A percentile compares a stretch with the other conserved stretches of the same genome.
Evolutionary conservation across 2,113 vertebrate species (phyloP).

Genomic region (Podocnemis expansa): DNA sequence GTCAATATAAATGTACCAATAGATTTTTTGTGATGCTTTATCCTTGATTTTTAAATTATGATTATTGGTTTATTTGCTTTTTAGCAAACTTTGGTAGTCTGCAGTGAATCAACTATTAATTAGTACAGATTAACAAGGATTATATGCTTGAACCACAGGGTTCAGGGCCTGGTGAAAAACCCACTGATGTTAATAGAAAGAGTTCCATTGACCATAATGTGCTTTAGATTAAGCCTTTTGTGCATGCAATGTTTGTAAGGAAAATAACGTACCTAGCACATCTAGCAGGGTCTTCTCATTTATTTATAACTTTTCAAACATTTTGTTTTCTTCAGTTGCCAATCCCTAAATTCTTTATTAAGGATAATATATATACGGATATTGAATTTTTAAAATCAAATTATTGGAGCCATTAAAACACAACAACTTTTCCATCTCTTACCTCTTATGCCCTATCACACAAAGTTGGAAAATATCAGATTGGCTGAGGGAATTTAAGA

Average conservation of each 20-base stretch:
- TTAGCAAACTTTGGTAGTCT: rapidly evolving
- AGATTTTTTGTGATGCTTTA: neutral
- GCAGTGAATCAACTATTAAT: rapidly evolving
- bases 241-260: neutral
- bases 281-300: neutral
- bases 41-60: neutral
- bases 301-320: neutral
- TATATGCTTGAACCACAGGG: rapidly evolving
- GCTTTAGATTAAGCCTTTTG: neutral
- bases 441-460: slow-evolving; percentile 18
- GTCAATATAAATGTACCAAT: neutral
- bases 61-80: rapidly evolving
- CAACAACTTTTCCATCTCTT: slow-evolving; percentile 47
- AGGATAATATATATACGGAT: neutral
- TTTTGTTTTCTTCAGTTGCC: neutral
- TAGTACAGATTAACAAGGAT: rapidly evolving
- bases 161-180: rapidly evolving
- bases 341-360: neutral
- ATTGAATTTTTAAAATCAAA: slow-evolving; percentile 21
- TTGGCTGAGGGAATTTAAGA: neutral
- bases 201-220: neutral
- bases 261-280: neutral
- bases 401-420: slow-evolving; percentile 45
- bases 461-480: slow-evolving; percentile 53
- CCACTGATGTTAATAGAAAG: rapidly evolving